Conservation (phyloP, 2,888 invertebrate species). For the Chaetogeoica ovagalla region DNA sequence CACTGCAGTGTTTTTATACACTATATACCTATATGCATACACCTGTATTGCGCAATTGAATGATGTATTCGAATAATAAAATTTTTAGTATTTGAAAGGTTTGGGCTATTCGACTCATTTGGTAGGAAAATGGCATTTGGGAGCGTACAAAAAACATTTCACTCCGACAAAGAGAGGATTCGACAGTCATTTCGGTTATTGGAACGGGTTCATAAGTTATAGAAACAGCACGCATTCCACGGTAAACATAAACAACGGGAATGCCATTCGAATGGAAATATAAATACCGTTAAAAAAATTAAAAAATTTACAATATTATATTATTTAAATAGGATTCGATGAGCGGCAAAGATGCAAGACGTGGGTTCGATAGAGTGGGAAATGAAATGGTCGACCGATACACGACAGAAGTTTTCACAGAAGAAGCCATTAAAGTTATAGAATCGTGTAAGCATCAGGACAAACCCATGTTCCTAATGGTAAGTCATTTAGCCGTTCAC, state of each 20-base stretch:
- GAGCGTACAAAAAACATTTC: constrained; percentile 63
- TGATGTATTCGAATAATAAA: not conserved
- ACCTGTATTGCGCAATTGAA: no score
- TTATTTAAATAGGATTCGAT: constrained; percentile 9
- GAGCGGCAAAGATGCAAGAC: constrained; percentile 48
- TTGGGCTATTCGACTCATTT: constrained; percentile 63
- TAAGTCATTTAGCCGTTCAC: constrained; percentile 48
- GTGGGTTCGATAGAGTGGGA: constrained; percentile 61
- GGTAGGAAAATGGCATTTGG: constrained; percentile 65
- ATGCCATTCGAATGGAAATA: not conserved
- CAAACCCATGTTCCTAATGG: constrained; percentile 66
- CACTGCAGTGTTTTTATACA: not conserved
- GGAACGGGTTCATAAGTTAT: constrained; percentile 80
- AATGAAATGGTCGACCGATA: constrained; percentile 66
- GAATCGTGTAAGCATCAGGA: constrained; percentile 61
- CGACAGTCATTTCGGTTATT: constrained; percentile 81
- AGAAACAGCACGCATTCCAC: constrained; percentile 59
- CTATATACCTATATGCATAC: not conserved
- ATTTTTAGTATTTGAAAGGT: constrained; percentile 59
- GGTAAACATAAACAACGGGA: constrained; percentile 26
- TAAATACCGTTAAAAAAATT: not conserved
- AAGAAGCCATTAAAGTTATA: constrained; percentile 67
- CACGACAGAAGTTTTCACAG: constrained; percentile 69
- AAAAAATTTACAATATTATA: not conserved
- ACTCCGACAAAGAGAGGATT: constrained; percentile 77